These are phyloP conservation scores for Callosobruchus maculatus DNA, from an alignment of 2,888 invertebrate species.

Conservation along the genomic window DNA sequence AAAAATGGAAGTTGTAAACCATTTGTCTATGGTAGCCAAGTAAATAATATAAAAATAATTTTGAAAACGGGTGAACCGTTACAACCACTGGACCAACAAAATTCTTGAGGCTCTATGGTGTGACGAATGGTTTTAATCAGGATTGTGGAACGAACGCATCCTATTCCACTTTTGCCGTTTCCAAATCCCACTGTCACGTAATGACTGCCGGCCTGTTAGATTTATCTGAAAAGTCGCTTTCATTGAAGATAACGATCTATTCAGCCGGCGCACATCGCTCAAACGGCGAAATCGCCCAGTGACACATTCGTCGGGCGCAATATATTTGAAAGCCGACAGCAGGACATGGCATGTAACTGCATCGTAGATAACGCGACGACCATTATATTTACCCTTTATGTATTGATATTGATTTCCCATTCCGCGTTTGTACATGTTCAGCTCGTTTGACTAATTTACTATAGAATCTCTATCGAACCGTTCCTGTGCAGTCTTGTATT, in stretches of 20 bases:
- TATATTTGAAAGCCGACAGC: slow-evolving; percentile 24
- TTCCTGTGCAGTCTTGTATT: neutral
- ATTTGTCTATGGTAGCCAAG: too few species aligned
- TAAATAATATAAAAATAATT: too few species aligned
- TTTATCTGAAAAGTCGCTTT: neutral
- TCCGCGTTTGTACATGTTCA: slow-evolving; percentile 20
- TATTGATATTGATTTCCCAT: slow-evolving; percentile 35
- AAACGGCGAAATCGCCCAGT: slow-evolving; percentile 14
- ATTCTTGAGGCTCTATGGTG: too few species aligned
- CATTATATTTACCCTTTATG: slow-evolving; percentile 36
- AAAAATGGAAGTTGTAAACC: too few species aligned
- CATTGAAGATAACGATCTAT: neutral
- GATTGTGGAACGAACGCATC: neutral
- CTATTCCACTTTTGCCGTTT: neutral
- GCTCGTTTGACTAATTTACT: slow-evolving; percentile 27
- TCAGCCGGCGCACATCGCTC: slow-evolving; percentile 1
- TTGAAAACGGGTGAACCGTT: too few species aligned
- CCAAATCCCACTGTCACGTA: neutral
- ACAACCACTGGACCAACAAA: too few species aligned
- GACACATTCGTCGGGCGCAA: slow-evolving; percentile 16
- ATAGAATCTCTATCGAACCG: slow-evolving; percentile 2
- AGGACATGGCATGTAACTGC: slow-evolving; percentile 31
- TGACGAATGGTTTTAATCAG: too few species aligned
- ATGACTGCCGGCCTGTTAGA: neutral
- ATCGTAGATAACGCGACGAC: slow-evolving; percentile 28